Evolutionary conservation across 2,797 vertebrate species (phyloP).

Genomic region (Hipposideros larvatus): DNA sequence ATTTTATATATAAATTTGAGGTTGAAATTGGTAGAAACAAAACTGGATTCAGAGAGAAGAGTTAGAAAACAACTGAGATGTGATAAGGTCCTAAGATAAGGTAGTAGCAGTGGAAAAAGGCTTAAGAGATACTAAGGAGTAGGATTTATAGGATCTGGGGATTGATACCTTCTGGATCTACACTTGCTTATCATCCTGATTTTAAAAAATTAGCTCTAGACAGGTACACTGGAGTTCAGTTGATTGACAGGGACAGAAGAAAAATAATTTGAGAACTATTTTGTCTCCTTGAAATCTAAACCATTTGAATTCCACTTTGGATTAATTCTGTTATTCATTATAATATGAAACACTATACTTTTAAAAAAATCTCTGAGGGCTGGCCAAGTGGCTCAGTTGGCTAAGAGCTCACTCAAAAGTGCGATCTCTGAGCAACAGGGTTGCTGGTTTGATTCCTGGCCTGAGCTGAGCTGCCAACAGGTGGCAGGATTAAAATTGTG

Average conservation of each 20-base stretch:
- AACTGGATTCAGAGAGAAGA: background rate
- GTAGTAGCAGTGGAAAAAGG: background rate
- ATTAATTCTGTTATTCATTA: slow-evolving; percentile 66
- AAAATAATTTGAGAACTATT: slow-evolving; percentile 66
- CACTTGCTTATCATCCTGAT: background rate
- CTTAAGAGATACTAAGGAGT: background rate
- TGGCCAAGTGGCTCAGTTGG: no score
- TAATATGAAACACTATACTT: slow-evolving; percentile 63
- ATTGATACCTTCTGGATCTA: slow-evolving; percentile 31
- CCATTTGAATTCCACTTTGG: slow-evolving; percentile 52
- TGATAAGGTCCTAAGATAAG: background rate
- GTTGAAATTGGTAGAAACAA: background rate
- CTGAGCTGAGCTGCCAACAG: no score
- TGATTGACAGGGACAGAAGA: slow-evolving; percentile 57
- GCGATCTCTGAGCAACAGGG: no score
- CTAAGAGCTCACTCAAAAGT: no score
- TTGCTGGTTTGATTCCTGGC: no score
- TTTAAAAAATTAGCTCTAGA: slow-evolving; percentile 42
- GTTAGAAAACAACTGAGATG: background rate
- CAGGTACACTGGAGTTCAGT: background rate
- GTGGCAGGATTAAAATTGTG: background rate
- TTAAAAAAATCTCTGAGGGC: background rate
- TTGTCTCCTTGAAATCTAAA: slow-evolving; percentile 67
- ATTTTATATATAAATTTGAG: background rate
- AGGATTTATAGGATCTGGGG: background rate